phyloP scores from a whole-genome alignment of 1,140 invertebrate species.

The Psilanteris sp. region DNA sequence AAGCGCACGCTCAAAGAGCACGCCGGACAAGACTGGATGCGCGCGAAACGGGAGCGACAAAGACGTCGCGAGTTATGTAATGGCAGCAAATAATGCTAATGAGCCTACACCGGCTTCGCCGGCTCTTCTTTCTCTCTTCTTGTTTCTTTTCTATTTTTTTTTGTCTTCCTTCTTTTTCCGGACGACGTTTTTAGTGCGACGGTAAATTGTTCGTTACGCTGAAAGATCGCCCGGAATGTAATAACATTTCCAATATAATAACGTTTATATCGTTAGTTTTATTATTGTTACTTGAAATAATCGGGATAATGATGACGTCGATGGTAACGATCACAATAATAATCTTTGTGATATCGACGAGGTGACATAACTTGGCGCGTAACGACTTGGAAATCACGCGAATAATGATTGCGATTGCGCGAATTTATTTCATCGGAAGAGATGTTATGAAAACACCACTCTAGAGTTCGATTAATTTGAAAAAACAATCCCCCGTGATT shows the following conservation, averaged over 20 bases:
- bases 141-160: conserved; percentile 31
- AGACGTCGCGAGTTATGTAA: conserved; percentile 75
- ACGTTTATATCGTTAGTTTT: conserved; percentile 52
- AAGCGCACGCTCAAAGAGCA: no score
- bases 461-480: conserved; percentile 17
- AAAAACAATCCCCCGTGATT: conserved; percentile 32
- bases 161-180: conserved; percentile 45
- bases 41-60: conserved; percentile 36
- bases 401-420: conserved; percentile 40
- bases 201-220: conserved; percentile 61
- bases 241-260: conserved; percentile 41
- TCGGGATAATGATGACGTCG: conserved; percentile 32
- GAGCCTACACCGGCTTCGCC: conserved; percentile 72
- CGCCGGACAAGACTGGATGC: neutral
- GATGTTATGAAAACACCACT: conserved; percentile 34
- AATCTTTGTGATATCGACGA: conserved; percentile 22
- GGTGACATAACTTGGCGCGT: conserved; percentile 27
- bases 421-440: conserved; percentile 24
- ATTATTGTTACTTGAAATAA: conserved; percentile 49
- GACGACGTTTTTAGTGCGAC: conserved; percentile 47
- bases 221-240: conserved; percentile 49
- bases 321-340: conserved; percentile 34
- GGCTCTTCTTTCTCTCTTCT: conserved; percentile 19
- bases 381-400: conserved; percentile 27
- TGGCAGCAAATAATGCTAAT: conserved; percentile 80